Evolutionary conservation across 2,113 vertebrate species (phyloP).

Genomic region (Eira barbara): DNA sequence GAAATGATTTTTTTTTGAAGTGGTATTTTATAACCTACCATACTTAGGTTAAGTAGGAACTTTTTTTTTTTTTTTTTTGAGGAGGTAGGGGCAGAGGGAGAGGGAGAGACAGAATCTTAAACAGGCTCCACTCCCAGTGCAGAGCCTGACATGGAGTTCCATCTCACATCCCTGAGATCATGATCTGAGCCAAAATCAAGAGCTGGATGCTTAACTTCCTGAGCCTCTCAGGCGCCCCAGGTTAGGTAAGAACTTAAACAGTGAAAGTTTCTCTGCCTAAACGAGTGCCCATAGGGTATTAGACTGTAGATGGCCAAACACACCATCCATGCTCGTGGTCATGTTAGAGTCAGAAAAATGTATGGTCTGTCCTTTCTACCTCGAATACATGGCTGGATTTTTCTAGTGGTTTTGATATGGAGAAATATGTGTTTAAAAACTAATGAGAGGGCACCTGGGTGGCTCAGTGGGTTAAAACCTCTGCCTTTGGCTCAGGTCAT

Average conservation of each 20-base stretch:
- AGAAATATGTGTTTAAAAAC: not conserved
- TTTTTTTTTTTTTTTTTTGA: not conserved
- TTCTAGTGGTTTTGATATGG: not conserved
- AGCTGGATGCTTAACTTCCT: not conserved
- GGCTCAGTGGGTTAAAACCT: too few relatives aligned
- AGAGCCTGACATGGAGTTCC: not conserved
- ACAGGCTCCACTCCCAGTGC: not conserved
- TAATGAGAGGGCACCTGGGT: not conserved
- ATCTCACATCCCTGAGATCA: not conserved
- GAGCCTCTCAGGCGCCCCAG: not conserved
- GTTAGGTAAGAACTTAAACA: slow-evolving; percentile 11
- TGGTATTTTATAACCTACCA: not conserved
- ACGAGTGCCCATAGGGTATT: not conserved
- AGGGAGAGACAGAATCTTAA: not conserved
- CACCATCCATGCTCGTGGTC: not conserved
- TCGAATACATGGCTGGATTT: not conserved
- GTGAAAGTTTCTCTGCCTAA: not conserved
- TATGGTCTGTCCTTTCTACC: not conserved
- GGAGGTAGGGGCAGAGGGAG: not conserved
- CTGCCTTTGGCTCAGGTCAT: too few relatives aligned
- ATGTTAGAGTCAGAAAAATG: not conserved
- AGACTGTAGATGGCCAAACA: not conserved
- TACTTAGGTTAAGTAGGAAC: not conserved
- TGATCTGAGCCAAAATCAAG: not conserved
- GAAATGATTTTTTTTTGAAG: not conserved